A percentile compares a stretch with the other conserved stretches of the same genome.
These are phyloP conservation scores for Temnothorax rugatulus DNA, from an alignment of 2,888 invertebrate genomes.

Conservation along the genomic window DNA sequence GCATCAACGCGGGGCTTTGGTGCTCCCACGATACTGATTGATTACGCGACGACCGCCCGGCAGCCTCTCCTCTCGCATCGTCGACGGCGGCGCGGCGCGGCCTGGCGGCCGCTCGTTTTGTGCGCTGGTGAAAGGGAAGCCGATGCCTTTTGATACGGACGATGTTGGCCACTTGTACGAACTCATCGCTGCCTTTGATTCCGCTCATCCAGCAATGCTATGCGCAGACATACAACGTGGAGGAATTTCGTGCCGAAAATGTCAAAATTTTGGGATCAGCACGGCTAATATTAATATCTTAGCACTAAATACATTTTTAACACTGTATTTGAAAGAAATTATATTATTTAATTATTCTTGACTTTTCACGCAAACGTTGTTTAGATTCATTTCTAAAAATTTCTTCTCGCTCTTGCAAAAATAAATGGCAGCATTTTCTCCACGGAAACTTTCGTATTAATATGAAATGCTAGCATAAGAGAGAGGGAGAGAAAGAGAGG, in stretches of 20 bases:
- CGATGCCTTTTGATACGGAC: constrained; percentile 70
- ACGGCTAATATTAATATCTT: not conserved
- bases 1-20: constrained; percentile 69
- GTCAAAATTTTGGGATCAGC: constrained; percentile 21
- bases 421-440: not conserved
- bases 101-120: constrained; percentile 66
- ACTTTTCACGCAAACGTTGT: not conserved
- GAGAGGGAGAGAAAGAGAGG: not conserved
- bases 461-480: not conserved
- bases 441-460: not conserved
- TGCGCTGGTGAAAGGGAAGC: constrained; percentile 69
- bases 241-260: constrained; percentile 3
- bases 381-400: not conserved
- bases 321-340: not conserved
- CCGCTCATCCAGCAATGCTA: constrained; percentile 8
- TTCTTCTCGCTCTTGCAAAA: not conserved
- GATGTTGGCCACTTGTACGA: constrained; percentile 70
- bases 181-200: constrained; percentile 57
- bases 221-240: not conserved
- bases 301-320: not conserved
- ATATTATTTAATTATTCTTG: not conserved
- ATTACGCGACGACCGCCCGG: constrained; percentile 75
- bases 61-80: constrained; percentile 67
- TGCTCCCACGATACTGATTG: constrained; percentile 82
- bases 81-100: constrained; percentile 60